phyloP scores from a whole-genome alignment of 2,888 invertebrate genomes.

The Pristionchus arcanus region DNA sequence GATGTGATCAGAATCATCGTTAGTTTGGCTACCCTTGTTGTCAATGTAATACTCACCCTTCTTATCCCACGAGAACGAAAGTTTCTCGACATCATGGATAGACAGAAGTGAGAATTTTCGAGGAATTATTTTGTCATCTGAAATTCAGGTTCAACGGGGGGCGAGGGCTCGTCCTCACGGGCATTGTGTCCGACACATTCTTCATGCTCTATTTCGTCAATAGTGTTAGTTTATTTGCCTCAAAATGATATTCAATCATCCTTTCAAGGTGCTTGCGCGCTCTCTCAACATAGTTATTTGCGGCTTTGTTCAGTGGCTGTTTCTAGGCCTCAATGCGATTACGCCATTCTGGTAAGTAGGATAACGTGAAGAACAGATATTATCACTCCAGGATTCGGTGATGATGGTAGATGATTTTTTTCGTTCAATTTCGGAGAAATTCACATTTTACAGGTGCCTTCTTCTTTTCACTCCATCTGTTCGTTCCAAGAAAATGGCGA shows the following conservation, averaged over 20 bases:
- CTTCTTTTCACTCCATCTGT: neutral
- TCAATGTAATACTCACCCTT: neutral
- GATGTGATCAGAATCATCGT: neutral
- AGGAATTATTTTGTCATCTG: neutral
- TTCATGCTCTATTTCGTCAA: neutral
- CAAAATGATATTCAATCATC: no score
- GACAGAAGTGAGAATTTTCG: neutral
- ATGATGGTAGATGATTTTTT: neutral
- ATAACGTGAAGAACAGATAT: no score
- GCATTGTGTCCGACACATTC: neutral
- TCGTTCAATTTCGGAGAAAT: neutral
- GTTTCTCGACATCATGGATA: neutral
- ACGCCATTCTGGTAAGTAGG: neutral
- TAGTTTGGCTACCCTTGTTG: neutral
- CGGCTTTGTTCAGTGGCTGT: neutral
- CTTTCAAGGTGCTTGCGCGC: neutral
- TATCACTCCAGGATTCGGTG: no score
- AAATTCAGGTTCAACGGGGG: neutral
- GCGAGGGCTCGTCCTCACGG: neutral
- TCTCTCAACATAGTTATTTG: neutral
- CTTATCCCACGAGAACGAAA: neutral
- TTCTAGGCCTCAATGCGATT: neutral
- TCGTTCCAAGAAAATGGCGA: neutral
- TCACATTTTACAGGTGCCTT: neutral
- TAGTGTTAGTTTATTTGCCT: neutral